Evolutionary conservation across 2,113 vertebrate species (phyloP).

Genomic region (Himantopus leucocephalus): DNA sequence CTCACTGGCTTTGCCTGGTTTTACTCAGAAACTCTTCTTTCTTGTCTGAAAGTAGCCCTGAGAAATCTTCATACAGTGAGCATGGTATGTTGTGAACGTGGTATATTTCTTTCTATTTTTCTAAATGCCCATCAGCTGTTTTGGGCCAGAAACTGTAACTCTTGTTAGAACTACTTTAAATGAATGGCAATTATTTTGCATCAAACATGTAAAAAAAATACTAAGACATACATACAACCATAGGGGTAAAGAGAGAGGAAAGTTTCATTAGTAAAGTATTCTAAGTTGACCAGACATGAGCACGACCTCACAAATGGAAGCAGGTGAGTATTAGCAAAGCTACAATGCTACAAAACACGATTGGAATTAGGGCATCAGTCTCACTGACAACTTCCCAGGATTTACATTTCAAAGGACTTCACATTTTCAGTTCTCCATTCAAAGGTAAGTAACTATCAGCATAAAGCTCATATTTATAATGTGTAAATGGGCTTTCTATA

Average conservation of each 20-base stretch:
- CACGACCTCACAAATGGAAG: background rate
- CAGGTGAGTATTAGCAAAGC: background rate
- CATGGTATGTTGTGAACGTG: background rate
- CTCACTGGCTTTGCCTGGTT: background rate
- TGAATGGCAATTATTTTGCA: background rate
- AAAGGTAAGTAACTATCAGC: background rate
- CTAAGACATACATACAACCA: background rate
- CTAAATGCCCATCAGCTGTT: background rate
- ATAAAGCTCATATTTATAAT: background rate
- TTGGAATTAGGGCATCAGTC: background rate
- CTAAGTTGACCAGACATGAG: background rate
- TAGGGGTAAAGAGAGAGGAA: background rate
- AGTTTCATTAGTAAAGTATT: background rate
- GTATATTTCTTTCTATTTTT: background rate
- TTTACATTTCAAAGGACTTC: background rate
- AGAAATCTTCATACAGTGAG: background rate
- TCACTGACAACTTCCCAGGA: background rate
- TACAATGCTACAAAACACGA: background rate
- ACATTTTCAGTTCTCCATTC: background rate
- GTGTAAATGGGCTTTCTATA: background rate
- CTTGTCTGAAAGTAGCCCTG: background rate
- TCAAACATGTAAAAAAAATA: background rate
- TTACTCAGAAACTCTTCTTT: background rate
- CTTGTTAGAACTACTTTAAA: background rate
- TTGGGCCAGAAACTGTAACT: rapidly evolving